phyloP scores from a whole-genome alignment of 2,888 invertebrate genomes.

The Steinernema scapterisci region DNA sequence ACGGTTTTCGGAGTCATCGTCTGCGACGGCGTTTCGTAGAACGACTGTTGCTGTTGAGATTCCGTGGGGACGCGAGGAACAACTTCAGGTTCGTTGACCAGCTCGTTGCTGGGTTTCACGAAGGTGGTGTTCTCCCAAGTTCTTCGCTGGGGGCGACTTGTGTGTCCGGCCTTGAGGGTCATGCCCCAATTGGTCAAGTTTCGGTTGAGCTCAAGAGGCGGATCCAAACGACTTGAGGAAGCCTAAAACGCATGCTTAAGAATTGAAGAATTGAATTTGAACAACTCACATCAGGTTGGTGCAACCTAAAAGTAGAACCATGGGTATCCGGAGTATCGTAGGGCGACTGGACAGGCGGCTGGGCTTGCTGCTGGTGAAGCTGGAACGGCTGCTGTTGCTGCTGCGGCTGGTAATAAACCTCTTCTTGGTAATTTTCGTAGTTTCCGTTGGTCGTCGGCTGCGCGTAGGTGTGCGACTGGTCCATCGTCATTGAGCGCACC shows the following conservation, averaged over 20 bases:
- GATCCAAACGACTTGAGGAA: conserved; percentile 56
- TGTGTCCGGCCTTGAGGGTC: conserved; percentile 45
- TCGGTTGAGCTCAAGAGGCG: conserved; percentile 62
- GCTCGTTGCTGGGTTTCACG: conserved; percentile 55
- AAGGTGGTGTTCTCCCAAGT: conserved; percentile 64
- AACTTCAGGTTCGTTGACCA: conserved; percentile 55
- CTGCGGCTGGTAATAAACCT: conserved; percentile 12
- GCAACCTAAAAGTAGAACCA: conserved; percentile 42
- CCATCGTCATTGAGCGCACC: conserved; percentile 13
- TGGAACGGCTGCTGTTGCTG: conserved; percentile 15
- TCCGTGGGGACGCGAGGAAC: conserved; percentile 43
- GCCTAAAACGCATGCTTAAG: conserved; percentile 35
- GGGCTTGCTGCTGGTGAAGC: neutral
- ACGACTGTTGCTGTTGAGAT: neutral
- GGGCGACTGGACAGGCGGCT: neutral
- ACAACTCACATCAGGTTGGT: conserved; percentile 44
- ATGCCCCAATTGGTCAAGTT: conserved; percentile 67
- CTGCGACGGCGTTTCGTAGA: conserved; percentile 15
- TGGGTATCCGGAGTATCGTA: conserved; percentile 11
- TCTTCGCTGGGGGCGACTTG: conserved; percentile 47
- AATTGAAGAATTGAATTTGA: neutral
- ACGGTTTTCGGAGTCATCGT: neutral
- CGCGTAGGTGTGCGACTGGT: conserved; percentile 22
- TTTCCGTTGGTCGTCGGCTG: conserved; percentile 19
- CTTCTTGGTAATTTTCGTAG: conserved; percentile 7